phyloP scores from a whole-genome alignment of 2,797 vertebrate genomes.

The Poliocrania exsul region DNA sequence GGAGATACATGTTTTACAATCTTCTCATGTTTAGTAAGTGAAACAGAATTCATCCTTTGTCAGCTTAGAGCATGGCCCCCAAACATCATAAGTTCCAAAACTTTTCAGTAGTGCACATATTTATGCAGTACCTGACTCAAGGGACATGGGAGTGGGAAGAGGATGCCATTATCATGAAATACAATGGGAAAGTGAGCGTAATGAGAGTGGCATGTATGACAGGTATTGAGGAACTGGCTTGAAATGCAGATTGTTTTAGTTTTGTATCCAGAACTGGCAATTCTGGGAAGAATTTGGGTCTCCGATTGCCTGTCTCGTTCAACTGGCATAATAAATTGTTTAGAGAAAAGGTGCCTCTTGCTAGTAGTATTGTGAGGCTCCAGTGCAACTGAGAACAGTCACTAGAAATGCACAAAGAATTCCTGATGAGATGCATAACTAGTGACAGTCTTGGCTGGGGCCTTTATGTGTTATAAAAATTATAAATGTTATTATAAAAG shows the following conservation, averaged over 20 bases:
- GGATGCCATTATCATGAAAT: not conserved
- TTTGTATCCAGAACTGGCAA: not conserved
- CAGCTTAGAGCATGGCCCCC: not conserved
- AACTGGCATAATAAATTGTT: not conserved
- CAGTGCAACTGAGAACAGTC: not conserved
- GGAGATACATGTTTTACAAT: not conserved
- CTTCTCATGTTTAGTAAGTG: not conserved
- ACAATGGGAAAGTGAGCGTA: not conserved
- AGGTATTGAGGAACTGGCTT: not conserved
- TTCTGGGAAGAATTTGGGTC: not conserved
- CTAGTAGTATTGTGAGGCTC: not conserved
- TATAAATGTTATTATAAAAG: conserved; percentile 9
- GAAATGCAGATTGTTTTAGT: not conserved
- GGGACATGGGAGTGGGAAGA: not conserved
- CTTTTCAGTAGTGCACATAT: not conserved
- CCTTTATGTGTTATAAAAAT: not conserved
- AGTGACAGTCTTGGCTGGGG: not conserved
- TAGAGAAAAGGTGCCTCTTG: not conserved
- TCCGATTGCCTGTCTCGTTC: not conserved
- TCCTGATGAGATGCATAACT: not conserved
- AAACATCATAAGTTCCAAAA: not conserved
- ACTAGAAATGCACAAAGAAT: not conserved
- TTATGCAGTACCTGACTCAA: not conserved
- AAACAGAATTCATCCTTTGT: not conserved
- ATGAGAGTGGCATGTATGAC: not conserved